Evolutionary conservation across 2,888 invertebrate genomes (phyloP), one percentile per base, ranked within the genome.

Genomic region (Dryobota labecula): DNA sequence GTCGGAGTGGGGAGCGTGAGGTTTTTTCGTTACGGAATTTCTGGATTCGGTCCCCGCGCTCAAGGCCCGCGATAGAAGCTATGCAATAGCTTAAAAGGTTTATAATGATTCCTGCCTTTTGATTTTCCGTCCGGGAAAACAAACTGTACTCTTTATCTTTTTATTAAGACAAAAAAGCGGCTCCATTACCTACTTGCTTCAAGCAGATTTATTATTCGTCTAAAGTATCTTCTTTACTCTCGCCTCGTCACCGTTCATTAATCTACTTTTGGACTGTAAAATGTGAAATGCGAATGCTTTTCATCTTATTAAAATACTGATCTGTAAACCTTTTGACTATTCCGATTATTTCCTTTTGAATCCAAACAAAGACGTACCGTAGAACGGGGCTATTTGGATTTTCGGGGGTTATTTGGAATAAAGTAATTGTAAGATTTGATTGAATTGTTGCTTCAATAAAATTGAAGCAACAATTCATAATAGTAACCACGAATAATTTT

Each of bases 201-300:
- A 70, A 70, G 45, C 53, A 53, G 58, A 70, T 64, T 60, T 70
- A 54, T 62, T 76, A 69, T 70, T 63, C 49, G 43, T 45, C 1
- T 15, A 38, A 30, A 58, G 30, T 1, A 58, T 45, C 36, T 27
- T 62, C 33, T 41, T 66, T 62, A 36, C 45, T 36, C 27, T 33
- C 33, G 62, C n/a, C 13, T 63, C 41, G 24, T 62, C 76, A 45
- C 38, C 51, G 20, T 54, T 63, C 53, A 76, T 75, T 75, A 63
- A 18, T 47, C 53, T 41, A 76, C 53, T 63, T 75, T 36, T 47
- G 0, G 20, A 15, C 53, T 33, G 30, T 60, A 30, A 62, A 70
- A 18, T 27, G 11, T 20, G 11, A 62, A 70, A 18, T 18, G 11
- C 15, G 15, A 75, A 70, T 33, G 57, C 27, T 53, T 70, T 67